phyloP scores from a whole-genome alignment of 2,888 invertebrate species.

The Agrotis exclamationis region DNA sequence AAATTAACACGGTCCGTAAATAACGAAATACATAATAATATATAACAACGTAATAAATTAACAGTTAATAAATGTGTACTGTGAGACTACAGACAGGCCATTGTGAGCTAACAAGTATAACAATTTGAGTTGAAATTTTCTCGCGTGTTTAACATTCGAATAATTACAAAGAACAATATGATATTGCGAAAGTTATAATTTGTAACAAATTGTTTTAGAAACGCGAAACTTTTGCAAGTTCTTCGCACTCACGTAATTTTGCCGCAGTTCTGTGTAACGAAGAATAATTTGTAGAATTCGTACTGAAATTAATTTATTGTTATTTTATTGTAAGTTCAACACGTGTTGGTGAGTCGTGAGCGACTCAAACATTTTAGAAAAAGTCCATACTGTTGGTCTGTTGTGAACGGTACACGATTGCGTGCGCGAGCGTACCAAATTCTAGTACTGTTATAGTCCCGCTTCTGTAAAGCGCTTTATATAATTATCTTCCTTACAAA shows the following conservation, averaged over 20 bases:
- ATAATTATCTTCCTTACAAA: conserved; percentile 40
- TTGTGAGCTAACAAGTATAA: conserved; percentile 52
- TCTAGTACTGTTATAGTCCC: conserved; percentile 56
- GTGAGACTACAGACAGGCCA: conserved; percentile 38
- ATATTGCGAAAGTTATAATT: conserved; percentile 54
- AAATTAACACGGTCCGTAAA: conserved; percentile 25
- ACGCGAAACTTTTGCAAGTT: conserved; percentile 44
- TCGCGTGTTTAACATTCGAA: conserved; percentile 58
- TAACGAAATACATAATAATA: conserved; percentile 17
- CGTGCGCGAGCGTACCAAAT: conserved; percentile 53
- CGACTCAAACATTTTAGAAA: conserved; percentile 27
- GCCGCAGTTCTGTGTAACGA: conserved; percentile 9
- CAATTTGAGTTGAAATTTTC: conserved; percentile 46
- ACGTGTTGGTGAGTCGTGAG: conserved; percentile 27
- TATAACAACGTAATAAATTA: conserved; percentile 31
- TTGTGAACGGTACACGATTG: conserved; percentile 43
- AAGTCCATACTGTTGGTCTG: conserved; percentile 28
- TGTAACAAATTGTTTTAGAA: conserved; percentile 60
- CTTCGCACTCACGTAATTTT: conserved; percentile 17
- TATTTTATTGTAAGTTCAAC: conserved; percentile 6
- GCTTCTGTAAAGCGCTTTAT: conserved; percentile 46
- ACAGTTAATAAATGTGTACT: conserved; percentile 41
- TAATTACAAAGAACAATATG: conserved; percentile 58
- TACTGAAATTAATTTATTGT: not conserved
- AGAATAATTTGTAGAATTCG: conserved; percentile 18